Evolutionary conservation across 1,140 invertebrate genomes (phyloP), one percentile per base, ranked within the genome.

Genomic region (Liolophura sinensis): DNA sequence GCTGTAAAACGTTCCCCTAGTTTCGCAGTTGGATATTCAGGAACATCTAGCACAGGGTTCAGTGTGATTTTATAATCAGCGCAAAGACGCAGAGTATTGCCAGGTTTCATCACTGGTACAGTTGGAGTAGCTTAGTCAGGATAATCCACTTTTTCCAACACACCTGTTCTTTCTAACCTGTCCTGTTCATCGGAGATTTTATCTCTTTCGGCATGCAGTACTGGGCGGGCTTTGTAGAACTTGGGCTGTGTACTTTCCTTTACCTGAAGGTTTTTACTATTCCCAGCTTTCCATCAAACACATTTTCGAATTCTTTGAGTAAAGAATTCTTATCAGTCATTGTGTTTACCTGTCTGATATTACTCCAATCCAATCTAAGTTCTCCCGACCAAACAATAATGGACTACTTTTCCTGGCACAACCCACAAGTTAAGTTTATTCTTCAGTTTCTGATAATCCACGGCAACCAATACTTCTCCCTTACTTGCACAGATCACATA

Each of bases 61-160:
- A 84, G 31, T 12, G 80, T 83, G 12, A 77, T 59, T 61, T 82
- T 82, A 67, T 74, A 85, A 68, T 84, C 79, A 1, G 79, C 79
- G 68, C 81, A 82, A 15, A 84, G 65, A 14, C 79, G 65, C 16
- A 86, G 73, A 20, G 46, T 65, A 52, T 75, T 75, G 64, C 82
- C 69, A 22, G 71, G 54, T 71, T 85, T 85, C 9, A 78, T 57
- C n/a, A 86, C 73, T 1, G 78, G 73, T 9, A 86, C 83, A 27
- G 81, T 73, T 0, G 83, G 84, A 47, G 81, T 75, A 14, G 76
- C 82, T 82, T 82, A 86, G 15, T 77, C 69, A 14, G 64, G 65
- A 61, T 67, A 68, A 50, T 62, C 14, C 20, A 77, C 73, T 20
- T 67, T 58, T 60, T 72, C 64, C 11, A 78, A 67, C 1, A 76